A percentile compares a stretch with the other conserved stretches of the same genome.
These are phyloP conservation scores for Holotrichia oblita DNA, from an alignment of 1,140 invertebrate species.

Conservation along the genomic window DNA sequence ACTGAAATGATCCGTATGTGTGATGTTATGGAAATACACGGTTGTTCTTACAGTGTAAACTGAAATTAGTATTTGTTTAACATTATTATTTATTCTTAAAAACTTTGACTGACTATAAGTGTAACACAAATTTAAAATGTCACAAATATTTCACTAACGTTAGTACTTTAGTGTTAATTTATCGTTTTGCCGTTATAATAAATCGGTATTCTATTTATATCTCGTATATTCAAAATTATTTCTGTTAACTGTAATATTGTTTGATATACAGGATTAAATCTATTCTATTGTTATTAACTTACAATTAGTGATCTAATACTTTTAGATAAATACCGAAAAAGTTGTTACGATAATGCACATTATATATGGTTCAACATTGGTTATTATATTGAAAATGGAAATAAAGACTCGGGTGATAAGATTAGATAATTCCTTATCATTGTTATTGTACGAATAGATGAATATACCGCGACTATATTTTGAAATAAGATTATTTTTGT, in stretches of 20 bases:
- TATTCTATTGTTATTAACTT: not conserved
- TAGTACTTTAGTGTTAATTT: not conserved
- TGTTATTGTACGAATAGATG: not conserved
- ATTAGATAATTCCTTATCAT: not conserved
- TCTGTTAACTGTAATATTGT: not conserved
- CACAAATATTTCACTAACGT: not conserved
- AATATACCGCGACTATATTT: not conserved
- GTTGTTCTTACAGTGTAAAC: too few relatives aligned
- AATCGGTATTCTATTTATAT: too few relatives aligned
- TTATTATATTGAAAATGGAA: slow-evolving; percentile 1
- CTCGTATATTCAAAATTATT: too few relatives aligned
- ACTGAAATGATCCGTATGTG: too few relatives aligned
- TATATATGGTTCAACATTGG: not conserved
- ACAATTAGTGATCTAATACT: not conserved
- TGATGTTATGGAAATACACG: too few relatives aligned
- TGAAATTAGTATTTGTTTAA: too few relatives aligned
- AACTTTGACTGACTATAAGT: too few relatives aligned
- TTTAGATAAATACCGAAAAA: not conserved
- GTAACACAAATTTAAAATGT: not conserved
- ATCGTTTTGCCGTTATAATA: too few relatives aligned
- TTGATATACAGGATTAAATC: not conserved
- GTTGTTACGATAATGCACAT: not conserved
- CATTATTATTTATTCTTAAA: too few relatives aligned
- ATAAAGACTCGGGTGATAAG: not conserved
- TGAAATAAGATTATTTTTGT: not conserved